phyloP scores from a whole-genome alignment of 2,888 invertebrate genomes.

The Poecilobothrus nobilitatus region DNA sequence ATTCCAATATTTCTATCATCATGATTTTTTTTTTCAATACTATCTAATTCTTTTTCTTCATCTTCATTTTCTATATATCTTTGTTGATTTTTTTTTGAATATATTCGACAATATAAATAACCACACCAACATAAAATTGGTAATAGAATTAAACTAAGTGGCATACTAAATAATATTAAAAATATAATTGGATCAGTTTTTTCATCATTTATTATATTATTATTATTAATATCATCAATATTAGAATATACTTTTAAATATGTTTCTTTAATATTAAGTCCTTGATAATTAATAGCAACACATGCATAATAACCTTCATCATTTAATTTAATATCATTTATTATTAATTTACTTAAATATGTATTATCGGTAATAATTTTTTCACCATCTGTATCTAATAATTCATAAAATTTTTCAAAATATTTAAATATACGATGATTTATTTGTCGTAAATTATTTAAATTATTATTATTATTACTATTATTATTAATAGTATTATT shows the following conservation, averaged over 20 bases:
- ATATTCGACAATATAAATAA: constrained; percentile 30
- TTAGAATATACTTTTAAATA: constrained; percentile 30
- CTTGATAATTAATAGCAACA: constrained; percentile 39
- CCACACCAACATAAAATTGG: constrained; percentile 38
- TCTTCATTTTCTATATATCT: neutral
- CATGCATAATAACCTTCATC: constrained; percentile 41
- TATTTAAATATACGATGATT: constrained; percentile 32
- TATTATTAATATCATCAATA: too few relatives aligned
- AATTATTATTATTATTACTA: too few relatives aligned
- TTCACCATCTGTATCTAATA: constrained; percentile 33
- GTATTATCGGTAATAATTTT: constrained; percentile 34
- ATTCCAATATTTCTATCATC: too few relatives aligned
- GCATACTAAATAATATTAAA: constrained; percentile 38
- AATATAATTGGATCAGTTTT: constrained; percentile 32
- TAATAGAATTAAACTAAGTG: constrained; percentile 35
- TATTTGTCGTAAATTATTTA: constrained; percentile 25
- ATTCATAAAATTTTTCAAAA: constrained; percentile 36
- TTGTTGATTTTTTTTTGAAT: constrained; percentile 12
- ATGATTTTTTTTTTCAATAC: neutral
- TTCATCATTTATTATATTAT: constrained; percentile 27
- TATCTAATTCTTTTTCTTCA: neutral
- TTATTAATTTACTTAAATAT: constrained; percentile 39
- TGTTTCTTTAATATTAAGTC: constrained; percentile 37
- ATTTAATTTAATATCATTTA: constrained; percentile 32
- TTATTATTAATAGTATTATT: too few relatives aligned